Evolutionary conservation across 2,888 invertebrate genomes (phyloP), one percentile per base, ranked within the genome.

Genomic region (Apamea anceps): DNA sequence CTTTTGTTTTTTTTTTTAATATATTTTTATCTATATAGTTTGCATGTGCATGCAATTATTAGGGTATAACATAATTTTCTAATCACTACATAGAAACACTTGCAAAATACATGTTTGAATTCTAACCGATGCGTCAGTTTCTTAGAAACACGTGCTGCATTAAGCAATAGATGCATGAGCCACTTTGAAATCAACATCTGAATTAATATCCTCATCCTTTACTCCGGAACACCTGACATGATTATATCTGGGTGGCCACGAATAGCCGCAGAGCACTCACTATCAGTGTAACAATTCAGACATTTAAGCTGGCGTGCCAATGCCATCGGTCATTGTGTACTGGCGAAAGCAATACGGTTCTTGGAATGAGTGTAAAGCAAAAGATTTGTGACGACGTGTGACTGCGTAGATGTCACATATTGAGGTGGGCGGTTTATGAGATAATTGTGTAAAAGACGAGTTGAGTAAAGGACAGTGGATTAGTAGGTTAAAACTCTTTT

Each of bases 281-380:
- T 75, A 80, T 75, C 82, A 82, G 79, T 80, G 72, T 72, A 88
- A 89, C 85, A 78, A 89, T 88, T 82, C 80, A 79, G 79, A 84
- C 77, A 87, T 86, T 74, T 85, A 72, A 75, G 70, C 81, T 81
- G 62, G 85, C 88, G 90, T 93, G 94, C 93, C 94, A 94, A 93
- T 91, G 90, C 84, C 90, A 92, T 92, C 89, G 90, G 84, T 93
- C 92, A 89, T 89, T 84, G 85, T 81, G 66, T 74, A 76, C 80
- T 85, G 81, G 79, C 80, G 68, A 82, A 67, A 72, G 75, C 28
- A 73, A 62, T 10, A 45, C 45, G 71, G 48, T 87, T 89, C 88
- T 80, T 6, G 57, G 82, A 84, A 89, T 72, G n/a, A 74, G 75
- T 66, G n/a, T 63, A 79, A 75, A 70, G 67, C 32, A 77, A 65